Evolutionary conservation across 2,888 invertebrate genomes (phyloP).

Genomic region (Apoderus coryli): DNA sequence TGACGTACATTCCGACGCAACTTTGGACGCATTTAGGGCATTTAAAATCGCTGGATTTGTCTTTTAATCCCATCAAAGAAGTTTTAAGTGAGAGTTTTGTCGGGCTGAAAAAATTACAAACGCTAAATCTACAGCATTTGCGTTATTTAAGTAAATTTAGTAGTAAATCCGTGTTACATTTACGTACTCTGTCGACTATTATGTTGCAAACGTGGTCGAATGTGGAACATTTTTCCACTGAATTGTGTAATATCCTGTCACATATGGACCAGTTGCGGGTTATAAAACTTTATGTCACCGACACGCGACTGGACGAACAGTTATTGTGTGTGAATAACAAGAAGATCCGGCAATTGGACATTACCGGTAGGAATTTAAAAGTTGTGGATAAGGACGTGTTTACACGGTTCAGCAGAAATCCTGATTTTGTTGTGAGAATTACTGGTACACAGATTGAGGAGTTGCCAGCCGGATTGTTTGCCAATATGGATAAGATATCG

Average conservation of each 20-base stretch:
- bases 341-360: constrained; percentile 65
- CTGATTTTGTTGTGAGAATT: constrained; percentile 63
- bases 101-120: constrained; percentile 54
- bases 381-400: constrained; percentile 67
- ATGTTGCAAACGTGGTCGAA: constrained; percentile 61
- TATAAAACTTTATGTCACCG: constrained; percentile 62
- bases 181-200: constrained; percentile 55
- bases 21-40: constrained; percentile 57
- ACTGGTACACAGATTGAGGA: constrained; percentile 64
- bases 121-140: constrained; percentile 59
- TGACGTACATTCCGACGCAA: constrained; percentile 58
- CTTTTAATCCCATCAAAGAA: constrained; percentile 66
- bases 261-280: constrained; percentile 60
- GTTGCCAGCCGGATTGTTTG: constrained; percentile 65
- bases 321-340: constrained; percentile 62
- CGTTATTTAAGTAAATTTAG: constrained; percentile 60
- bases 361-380: constrained; percentile 60
- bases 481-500: constrained; percentile 60
- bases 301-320: constrained; percentile 57
- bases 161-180: constrained; percentile 55
- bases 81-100: constrained; percentile 57
- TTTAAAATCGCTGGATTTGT: constrained; percentile 63
- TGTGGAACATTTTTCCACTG: constrained; percentile 44
- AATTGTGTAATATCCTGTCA: constrained; percentile 55
- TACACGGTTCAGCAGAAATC: constrained; percentile 54